phyloP scores from a whole-genome alignment of 1,140 invertebrate species.

The Battus philenor region DNA sequence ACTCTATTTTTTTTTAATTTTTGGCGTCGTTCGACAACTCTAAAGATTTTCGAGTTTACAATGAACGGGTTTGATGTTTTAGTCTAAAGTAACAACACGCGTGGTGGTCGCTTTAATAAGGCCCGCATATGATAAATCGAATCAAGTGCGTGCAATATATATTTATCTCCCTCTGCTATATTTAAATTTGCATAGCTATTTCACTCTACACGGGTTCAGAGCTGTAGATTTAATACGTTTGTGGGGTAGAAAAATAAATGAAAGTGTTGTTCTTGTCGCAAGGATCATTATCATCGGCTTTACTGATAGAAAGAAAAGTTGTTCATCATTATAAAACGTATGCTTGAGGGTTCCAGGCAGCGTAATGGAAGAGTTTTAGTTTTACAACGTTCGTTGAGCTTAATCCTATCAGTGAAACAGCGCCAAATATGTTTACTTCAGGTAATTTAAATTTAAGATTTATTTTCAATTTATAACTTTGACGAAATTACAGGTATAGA shows the following conservation, averaged over 20 bases:
- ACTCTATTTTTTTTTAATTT: neutral
- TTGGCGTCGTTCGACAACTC: neutral
- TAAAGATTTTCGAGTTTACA: slow-evolving; percentile 11
- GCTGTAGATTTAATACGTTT: slow-evolving; percentile 50
- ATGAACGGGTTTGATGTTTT: slow-evolving; percentile 51
- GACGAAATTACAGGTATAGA: no score
- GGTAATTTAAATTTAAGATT: no score
- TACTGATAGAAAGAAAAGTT: slow-evolving; percentile 53
- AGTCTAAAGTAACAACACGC: slow-evolving; percentile 46
- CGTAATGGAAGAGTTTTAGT: slow-evolving; percentile 34
- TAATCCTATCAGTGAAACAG: slow-evolving; percentile 12
- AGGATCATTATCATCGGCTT: slow-evolving; percentile 66
- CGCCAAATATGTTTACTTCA: slow-evolving; percentile 2
- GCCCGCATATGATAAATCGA: slow-evolving; percentile 64
- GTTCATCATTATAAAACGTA: slow-evolving; percentile 59
- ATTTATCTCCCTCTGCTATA: slow-evolving; percentile 27
- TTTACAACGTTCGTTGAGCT: slow-evolving; percentile 15
- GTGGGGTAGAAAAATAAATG: slow-evolving; percentile 64
- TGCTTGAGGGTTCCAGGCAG: slow-evolving; percentile 45
- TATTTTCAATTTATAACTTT: no score
- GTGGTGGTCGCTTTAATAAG: slow-evolving; percentile 69
- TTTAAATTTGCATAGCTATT: slow-evolving; percentile 28
- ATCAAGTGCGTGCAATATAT: slow-evolving; percentile 47
- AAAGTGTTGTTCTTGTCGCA: slow-evolving; percentile 50
- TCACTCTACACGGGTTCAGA: slow-evolving; percentile 30